Evolutionary conservation across 2,113 vertebrate genomes (phyloP).

Genomic region (Caloenas nicobarica): DNA sequence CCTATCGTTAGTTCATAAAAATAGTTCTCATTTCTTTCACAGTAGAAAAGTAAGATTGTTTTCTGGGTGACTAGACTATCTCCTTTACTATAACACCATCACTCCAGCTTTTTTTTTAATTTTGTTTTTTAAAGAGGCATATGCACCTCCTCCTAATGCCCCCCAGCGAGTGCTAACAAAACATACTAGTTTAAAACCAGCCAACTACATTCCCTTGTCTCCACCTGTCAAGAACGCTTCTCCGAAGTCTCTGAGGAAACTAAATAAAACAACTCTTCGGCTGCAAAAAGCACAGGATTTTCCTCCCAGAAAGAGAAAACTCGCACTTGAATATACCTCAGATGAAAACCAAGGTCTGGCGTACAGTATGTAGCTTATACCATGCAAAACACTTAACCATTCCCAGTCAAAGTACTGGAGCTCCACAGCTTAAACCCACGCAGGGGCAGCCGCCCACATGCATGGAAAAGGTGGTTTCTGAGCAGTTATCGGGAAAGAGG

Average conservation of each 20-base stretch:
- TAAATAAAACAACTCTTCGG: background rate
- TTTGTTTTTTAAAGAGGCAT: background rate
- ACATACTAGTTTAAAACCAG: background rate
- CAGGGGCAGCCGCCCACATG: background rate
- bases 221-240: background rate
- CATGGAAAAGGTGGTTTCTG: conserved; percentile 66
- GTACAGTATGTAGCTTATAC: background rate
- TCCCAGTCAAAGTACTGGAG: background rate
- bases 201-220: background rate
- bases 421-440: background rate
- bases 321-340: background rate
- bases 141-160: background rate
- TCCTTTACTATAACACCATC: background rate
- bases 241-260: conserved; percentile 19
- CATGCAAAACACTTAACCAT: background rate
- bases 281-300: background rate
- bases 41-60: background rate
- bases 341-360: conserved; percentile 7
- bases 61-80: background rate
- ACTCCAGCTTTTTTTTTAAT: background rate
- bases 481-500: conserved; percentile 70
- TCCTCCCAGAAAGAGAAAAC: background rate
- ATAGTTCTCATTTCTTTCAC: background rate
- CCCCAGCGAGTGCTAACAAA: background rate
- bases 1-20: conserved; percentile 42